Base-by-base conservation (phyloP, 2,113 vertebrate species). In the Spheniscus mendiculus region DNA sequence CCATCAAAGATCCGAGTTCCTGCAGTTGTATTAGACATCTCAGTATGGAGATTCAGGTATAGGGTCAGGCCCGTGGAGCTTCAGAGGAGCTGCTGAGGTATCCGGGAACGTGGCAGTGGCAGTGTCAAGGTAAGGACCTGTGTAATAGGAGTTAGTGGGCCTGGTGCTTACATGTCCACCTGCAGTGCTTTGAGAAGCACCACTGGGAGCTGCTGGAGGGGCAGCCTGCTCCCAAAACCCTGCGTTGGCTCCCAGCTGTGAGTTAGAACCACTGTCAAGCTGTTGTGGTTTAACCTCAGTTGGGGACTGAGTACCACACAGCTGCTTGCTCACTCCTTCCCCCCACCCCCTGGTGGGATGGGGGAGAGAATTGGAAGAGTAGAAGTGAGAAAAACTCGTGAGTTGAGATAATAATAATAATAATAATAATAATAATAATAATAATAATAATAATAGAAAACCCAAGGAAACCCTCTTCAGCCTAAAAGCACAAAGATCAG, bases 211-310 rank as follows among this genome's bases (percentile, higher is more conserved):
- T 85, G 61, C 55, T 65, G 40, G 11, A 1, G 9, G 36, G 44
- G 4, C n/a, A 82, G 6, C 14, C 34, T 87, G 8, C n/a, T 63
- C 77, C 71, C 71, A 80, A 38, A 90, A 5, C n/a, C 21, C 26
- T 30, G 15, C 0, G 0, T 50, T 0, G 0, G 6, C 63, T 77
- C 44, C 42, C 15, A 8, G 15, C 59, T 61, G 27, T 0, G 1
- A 26, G 40, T 50, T 1, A 2, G 42, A 76, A 44, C 36, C 29
- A 13, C n/a, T 36, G 34, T 45, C 14, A 21, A 34, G 21, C 25
- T 42, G 6, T 42, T 42, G 42, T 42, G 42, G 14, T 42, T 42
- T 42, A 42, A 42, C 42, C 42, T 42, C 42, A 42, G 42, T 15
- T 42, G 42, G 42, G 42, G 42, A 42, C 42, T 42, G 42, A 42